phyloP scores from a whole-genome alignment of 2,888 invertebrate genomes.

The Conchocele bisecta region DNA sequence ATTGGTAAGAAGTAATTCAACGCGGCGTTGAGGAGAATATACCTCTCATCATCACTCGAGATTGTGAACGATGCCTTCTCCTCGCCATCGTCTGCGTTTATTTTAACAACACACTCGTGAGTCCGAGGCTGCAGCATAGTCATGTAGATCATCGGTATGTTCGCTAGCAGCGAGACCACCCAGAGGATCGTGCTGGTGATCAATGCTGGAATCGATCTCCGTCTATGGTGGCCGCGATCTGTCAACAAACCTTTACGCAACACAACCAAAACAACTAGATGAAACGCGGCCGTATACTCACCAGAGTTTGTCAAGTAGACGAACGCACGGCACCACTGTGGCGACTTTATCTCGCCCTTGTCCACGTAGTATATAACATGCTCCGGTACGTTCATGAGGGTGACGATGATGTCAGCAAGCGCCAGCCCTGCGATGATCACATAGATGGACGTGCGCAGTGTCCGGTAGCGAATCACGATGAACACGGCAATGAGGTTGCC shows the following conservation, averaged over 20 bases:
- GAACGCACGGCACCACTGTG: constrained; percentile 69
- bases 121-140: constrained; percentile 29
- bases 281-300: constrained; percentile 68
- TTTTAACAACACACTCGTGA: constrained; percentile 44
- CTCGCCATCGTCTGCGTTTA: constrained; percentile 5
- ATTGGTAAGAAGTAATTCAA: constrained; percentile 72
- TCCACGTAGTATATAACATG: constrained; percentile 64
- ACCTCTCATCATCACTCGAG: constrained; percentile 47
- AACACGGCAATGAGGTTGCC: constrained; percentile 73
- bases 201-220: constrained; percentile 63
- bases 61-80: constrained; percentile 10
- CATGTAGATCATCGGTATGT: constrained; percentile 63
- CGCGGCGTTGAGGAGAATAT: constrained; percentile 50
- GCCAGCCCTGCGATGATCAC: constrained; percentile 71
- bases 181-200: constrained; percentile 63
- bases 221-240: constrained; percentile 64
- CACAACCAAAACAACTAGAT: constrained; percentile 72
- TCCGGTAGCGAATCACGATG: constrained; percentile 58
- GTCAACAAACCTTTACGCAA: constrained; percentile 72
- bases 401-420: constrained; percentile 66
- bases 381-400: constrained; percentile 67
- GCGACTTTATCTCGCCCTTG: constrained; percentile 50
- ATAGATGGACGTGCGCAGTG: constrained; percentile 69
- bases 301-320: constrained; percentile 59
- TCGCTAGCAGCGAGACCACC: constrained; percentile 64